Evolutionary conservation across 2,797 vertebrate species (phyloP).

Genomic region (Sebastes iracundus): DNA sequence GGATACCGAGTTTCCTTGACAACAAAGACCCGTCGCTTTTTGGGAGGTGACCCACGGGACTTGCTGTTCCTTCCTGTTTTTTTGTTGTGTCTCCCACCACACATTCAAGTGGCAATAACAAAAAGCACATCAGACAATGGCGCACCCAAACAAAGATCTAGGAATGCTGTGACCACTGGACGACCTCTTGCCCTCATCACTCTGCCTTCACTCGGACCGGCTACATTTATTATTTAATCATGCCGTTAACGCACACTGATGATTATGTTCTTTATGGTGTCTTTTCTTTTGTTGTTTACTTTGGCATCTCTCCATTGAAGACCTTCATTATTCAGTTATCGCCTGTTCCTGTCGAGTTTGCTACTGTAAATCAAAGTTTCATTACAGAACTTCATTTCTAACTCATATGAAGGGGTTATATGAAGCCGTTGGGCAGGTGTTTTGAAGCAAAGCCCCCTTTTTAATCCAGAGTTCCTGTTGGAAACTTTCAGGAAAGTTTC

Average conservation of each 20-base stretch:
- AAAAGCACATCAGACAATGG: slow-evolving; percentile 47
- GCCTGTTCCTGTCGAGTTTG: neutral
- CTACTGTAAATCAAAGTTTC: neutral
- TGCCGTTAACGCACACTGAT: no score
- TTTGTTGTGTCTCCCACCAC: slow-evolving; percentile 22
- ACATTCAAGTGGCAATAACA: slow-evolving; percentile 28
- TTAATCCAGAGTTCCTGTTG: neutral
- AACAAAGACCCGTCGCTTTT: slow-evolving; percentile 27
- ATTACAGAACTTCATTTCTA: neutral
- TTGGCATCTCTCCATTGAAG: neutral
- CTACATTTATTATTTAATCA: neutral
- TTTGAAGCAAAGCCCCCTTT: neutral
- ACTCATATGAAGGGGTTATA: neutral
- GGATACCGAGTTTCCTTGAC: slow-evolving; percentile 28
- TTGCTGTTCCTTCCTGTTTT: slow-evolving; percentile 30
- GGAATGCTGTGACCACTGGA: slow-evolving; percentile 28
- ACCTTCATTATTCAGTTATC: neutral
- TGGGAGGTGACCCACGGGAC: slow-evolving; percentile 23
- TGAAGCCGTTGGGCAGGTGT: neutral
- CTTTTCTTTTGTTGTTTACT: neutral
- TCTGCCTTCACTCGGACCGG: neutral
- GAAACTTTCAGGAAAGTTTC: neutral
- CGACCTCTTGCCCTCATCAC: slow-evolving; percentile 3
- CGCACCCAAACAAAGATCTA: slow-evolving; percentile 51
- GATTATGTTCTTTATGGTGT: neutral